Evolutionary conservation across 1,140 invertebrate species (phyloP).

Genomic region (Heliconius hewitsoni): DNA sequence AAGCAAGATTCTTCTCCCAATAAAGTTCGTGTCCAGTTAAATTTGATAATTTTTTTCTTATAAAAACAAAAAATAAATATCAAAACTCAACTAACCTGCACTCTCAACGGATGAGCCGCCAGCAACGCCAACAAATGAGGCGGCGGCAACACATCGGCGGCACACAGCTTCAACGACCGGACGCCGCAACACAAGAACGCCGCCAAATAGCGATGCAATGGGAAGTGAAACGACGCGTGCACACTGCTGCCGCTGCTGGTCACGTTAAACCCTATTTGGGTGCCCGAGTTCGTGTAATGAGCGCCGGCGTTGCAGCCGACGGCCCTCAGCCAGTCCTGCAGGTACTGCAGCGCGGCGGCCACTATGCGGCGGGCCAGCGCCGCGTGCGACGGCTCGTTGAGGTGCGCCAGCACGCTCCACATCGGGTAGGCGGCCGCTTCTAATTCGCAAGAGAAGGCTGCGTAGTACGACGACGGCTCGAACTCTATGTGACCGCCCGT

Average conservation of each 20-base stretch:
- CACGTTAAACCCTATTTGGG: too few species aligned
- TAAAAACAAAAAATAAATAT: not conserved
- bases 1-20: too few species aligned
- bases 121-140: conserved; percentile 89
- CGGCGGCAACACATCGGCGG: conserved; percentile 90
- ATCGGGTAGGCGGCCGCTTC: conserved; percentile 98
- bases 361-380: conserved; percentile 88
- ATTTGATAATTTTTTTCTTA: too few species aligned
- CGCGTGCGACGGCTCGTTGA: conserved; percentile 87
- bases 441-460: conserved; percentile 97
- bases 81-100: conserved; percentile 87
- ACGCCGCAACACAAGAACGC: conserved; percentile 96
- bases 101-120: conserved; percentile 94
- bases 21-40: too few species aligned
- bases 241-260: conserved; percentile 45
- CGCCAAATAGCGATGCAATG: conserved; percentile 96
- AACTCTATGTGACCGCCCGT: conserved; percentile 96
- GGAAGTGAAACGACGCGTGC: conserved; percentile 97
- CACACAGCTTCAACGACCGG: conserved; percentile 88
- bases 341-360: conserved; percentile 86
- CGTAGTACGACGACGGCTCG: conserved; percentile 98
- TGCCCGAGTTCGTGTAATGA: too few species aligned
- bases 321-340: conserved; percentile 93
- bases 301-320: conserved; percentile 77
- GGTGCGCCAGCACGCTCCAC: conserved; percentile 96